Conservation (phyloP, 2,113 vertebrate species). For the Hippoglossus stenolepis region DNA sequence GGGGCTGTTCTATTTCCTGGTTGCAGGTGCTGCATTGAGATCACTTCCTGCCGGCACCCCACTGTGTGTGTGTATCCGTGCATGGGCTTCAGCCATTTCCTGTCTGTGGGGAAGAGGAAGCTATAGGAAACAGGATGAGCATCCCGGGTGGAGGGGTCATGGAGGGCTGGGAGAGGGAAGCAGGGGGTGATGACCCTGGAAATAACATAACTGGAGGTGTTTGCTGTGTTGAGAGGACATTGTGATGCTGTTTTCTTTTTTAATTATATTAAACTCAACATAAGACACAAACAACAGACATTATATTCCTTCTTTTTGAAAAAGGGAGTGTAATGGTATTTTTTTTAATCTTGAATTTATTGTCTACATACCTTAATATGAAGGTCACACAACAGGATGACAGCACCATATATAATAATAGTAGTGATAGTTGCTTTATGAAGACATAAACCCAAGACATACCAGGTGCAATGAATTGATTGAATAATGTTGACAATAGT, state of each 20-base stretch:
- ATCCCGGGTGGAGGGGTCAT: slow-evolving; percentile 68
- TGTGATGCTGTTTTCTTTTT: background rate
- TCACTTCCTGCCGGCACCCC: slow-evolving; percentile 78
- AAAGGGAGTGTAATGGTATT: too few species aligned
- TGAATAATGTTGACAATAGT: background rate
- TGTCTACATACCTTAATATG: too few species aligned
- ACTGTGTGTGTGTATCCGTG: slow-evolving; percentile 56
- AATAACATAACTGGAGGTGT: slow-evolving; percentile 48
- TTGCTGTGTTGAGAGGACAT: slow-evolving; percentile 14
- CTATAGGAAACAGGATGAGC: slow-evolving; percentile 83
- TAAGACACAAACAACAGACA: background rate
- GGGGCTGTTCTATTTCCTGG: slow-evolving; percentile 71
- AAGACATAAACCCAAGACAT: background rate
- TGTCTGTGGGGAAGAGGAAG: slow-evolving; percentile 78
- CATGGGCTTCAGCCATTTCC: slow-evolving; percentile 75
- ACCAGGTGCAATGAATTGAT: background rate
- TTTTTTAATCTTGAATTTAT: too few species aligned
- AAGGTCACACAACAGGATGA: too few species aligned
- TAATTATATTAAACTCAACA: background rate
- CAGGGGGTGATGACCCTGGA: slow-evolving; percentile 64
- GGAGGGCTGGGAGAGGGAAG: slow-evolving; percentile 57
- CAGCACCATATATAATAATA: too few species aligned
- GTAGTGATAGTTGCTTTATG: too few species aligned
- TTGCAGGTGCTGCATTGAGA: slow-evolving; percentile 84
- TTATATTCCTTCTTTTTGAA: too few species aligned